Evolutionary conservation across 2,113 vertebrate genomes (phyloP).

Genomic region (Hylia prasina): DNA sequence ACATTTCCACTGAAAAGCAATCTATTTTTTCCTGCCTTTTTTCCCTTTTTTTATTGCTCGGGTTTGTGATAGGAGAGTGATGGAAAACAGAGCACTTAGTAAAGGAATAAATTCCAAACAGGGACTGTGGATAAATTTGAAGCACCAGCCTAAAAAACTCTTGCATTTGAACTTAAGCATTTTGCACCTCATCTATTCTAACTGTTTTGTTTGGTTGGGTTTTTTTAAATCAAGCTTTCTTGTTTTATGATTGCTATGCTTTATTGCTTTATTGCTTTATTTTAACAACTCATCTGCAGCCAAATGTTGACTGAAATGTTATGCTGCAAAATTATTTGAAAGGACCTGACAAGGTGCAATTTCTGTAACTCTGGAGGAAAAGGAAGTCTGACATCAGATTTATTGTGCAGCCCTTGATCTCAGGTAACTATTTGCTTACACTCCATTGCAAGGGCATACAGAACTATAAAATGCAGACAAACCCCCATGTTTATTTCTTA

Average conservation of each 20-base stretch:
- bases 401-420: background rate
- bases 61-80: background rate
- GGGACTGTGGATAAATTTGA: background rate
- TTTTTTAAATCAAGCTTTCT: background rate
- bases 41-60: background rate
- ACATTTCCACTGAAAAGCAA: slow-evolving; percentile 21
- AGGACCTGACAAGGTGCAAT: background rate
- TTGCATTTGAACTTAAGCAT: background rate
- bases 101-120: background rate
- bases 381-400: background rate
- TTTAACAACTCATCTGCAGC: background rate
- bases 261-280: slow-evolving; percentile 43
- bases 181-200: background rate
- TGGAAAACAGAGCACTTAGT: background rate
- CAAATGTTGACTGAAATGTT: background rate
- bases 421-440: background rate
- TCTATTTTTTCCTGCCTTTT: background rate
- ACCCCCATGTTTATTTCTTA: background rate
- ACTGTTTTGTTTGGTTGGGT: background rate
- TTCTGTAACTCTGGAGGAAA: background rate
- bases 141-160: background rate
- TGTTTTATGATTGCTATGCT: slow-evolving; percentile 24
- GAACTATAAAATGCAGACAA: background rate
- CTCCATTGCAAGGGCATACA: background rate
- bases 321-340: background rate